Evolutionary conservation across 2,797 vertebrate species (phyloP).

Genomic region (Lepilemur ruficaudatus): DNA sequence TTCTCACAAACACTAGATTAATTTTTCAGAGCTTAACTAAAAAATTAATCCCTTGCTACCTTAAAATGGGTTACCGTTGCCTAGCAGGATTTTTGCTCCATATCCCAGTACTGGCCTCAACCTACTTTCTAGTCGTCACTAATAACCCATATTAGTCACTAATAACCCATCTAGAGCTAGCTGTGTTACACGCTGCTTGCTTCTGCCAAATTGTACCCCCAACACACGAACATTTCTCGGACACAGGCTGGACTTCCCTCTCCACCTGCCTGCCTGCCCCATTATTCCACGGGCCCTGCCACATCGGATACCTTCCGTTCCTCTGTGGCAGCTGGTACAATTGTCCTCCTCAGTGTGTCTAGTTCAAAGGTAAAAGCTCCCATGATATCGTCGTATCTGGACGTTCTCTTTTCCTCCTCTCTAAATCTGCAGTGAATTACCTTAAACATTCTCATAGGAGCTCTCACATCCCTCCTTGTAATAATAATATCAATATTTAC

Average conservation of each 20-base stretch:
- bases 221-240: not conserved
- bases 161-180: not conserved
- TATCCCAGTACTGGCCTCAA: slow-evolving; percentile 26
- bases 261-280: not conserved
- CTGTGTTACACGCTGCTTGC: accelerated
- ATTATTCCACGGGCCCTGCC: not conserved
- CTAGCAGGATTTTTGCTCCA: not conserved
- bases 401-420: not conserved
- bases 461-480: not conserved
- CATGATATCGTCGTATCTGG: too few relatives aligned
- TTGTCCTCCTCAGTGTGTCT: not conserved
- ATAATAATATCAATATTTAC: not conserved
- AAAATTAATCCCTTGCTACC: slow-evolving; percentile 23
- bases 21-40: not conserved
- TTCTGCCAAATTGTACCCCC: not conserved
- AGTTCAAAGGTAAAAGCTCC: not conserved
- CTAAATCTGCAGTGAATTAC: not conserved
- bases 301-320: not conserved
- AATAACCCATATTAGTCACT: not conserved
- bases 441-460: not conserved
- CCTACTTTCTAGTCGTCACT: slow-evolving; percentile 38
- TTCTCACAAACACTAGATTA: not conserved
- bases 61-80: slow-evolving; percentile 47
- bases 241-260: not conserved
- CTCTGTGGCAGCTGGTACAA: not conserved